A percentile compares a stretch with the other conserved stretches of the same genome.
Conservation (phyloP, 2,888 invertebrate genomes). For the Athetis lepigone region DNA sequence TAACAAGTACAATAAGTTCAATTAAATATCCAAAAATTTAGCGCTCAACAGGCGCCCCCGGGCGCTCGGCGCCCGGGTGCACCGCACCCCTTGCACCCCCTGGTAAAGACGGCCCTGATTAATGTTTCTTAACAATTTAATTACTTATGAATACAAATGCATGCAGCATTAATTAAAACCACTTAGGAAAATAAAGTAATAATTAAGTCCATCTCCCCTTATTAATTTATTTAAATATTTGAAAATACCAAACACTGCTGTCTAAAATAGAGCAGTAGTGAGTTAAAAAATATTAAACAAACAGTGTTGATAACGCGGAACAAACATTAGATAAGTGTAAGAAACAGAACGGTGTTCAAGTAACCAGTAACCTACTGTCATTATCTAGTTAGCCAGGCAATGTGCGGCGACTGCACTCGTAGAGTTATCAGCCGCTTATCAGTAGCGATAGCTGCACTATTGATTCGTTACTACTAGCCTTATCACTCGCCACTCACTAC, state of each 20-base stretch:
- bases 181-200: not conserved
- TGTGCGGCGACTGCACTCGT: not conserved
- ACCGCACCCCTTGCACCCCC: no score
- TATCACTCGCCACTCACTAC: slow-evolving; percentile 24
- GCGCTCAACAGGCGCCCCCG: no score
- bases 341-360: slow-evolving; percentile 17
- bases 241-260: not conserved
- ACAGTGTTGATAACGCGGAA: slow-evolving; percentile 15
- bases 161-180: not conserved
- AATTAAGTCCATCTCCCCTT: not conserved
- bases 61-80: no score
- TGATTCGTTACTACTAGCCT: slow-evolving; percentile 38
- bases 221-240: not conserved
- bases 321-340: slow-evolving; percentile 33
- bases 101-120: no score
- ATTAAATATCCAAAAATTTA: no score
- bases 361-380: slow-evolving; percentile 38
- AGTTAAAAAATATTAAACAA: slow-evolving; percentile 10
- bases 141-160: no score
- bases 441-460: slow-evolving; percentile 21
- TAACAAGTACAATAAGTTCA: no score
- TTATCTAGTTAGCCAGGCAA: slow-evolving; percentile 32
- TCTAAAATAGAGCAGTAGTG: slow-evolving; percentile 11
- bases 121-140: no score
- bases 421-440: slow-evolving; percentile 38